phyloP scores from a whole-genome alignment of 2,888 invertebrate species.

The Nemapogon koenigi region DNA sequence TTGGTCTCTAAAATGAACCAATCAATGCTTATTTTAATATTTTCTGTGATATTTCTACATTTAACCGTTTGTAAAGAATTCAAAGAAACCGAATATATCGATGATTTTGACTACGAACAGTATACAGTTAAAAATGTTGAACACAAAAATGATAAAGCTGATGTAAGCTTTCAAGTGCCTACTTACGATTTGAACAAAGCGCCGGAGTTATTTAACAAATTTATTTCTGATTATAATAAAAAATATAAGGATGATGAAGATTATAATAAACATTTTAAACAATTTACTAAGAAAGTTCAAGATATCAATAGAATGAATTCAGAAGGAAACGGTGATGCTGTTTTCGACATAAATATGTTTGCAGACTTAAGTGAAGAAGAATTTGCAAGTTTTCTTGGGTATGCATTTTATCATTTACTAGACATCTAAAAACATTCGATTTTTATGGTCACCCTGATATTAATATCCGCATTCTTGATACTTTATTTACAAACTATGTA shows the following conservation, averaged over 20 bases:
- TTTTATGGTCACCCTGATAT: background rate
- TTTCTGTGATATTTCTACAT: background rate
- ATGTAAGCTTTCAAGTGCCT: slow-evolving; percentile 9
- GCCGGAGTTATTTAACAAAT: slow-evolving; percentile 23
- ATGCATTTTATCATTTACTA: too few relatives aligned
- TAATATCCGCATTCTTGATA: background rate
- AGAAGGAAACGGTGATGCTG: background rate
- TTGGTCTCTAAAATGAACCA: background rate
- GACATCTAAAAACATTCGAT: too few relatives aligned
- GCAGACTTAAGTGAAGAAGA: slow-evolving; percentile 3
- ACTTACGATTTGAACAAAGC: slow-evolving; percentile 24
- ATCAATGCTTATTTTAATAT: background rate
- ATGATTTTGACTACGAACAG: slow-evolving; percentile 6
- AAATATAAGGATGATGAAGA: slow-evolving; percentile 28
- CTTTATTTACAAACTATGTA: background rate
- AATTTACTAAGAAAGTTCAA: slow-evolving; percentile 21
- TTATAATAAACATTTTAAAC: slow-evolving; percentile 22
- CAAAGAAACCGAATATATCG: background rate
- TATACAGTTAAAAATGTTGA: background rate
- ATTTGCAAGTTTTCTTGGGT: background rate
- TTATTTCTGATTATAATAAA: slow-evolving; percentile 23
- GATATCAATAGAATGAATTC: slow-evolving; percentile 7
- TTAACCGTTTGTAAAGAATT: background rate
- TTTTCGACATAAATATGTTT: slow-evolving; percentile 8
- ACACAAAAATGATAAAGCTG: background rate